Evolutionary conservation across 2,113 vertebrate genomes (phyloP).

Genomic region (Budorcas taxicolor): DNA sequence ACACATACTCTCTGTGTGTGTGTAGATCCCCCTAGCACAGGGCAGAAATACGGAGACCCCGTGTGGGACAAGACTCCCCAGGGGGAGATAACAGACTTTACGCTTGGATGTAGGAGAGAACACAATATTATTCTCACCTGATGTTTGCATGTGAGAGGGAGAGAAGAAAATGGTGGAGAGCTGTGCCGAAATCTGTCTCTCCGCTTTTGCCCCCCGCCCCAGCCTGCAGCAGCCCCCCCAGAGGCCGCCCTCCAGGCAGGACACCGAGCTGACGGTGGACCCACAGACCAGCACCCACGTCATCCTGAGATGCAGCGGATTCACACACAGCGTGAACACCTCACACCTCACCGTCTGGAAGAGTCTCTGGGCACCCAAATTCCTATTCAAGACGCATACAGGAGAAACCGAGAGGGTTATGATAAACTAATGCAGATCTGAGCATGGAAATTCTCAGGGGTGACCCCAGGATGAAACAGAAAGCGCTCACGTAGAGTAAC

Average conservation of each 20-base stretch:
- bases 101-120: background rate
- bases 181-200: background rate
- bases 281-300: fast-evolving
- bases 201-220: background rate
- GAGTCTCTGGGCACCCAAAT: background rate
- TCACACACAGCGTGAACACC: too few species aligned
- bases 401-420: background rate
- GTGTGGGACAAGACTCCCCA: fast-evolving
- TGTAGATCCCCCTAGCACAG: background rate
- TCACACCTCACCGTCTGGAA: background rate
- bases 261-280: fast-evolving
- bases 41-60: background rate
- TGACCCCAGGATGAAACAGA: background rate
- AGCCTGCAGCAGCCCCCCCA: background rate
- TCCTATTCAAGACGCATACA: background rate
- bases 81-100: background rate
- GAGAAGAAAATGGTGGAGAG: background rate
- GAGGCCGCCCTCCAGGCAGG: background rate
- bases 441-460: background rate
- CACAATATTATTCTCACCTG: fast-evolving
- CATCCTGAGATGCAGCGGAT: background rate
- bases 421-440: background rate
- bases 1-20: background rate
- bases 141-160: background rate
- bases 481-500: background rate